Percentiles rank a stretch among this genome's conserved stretches.
Conservation (phyloP, 2,113 vertebrate genomes). For the Anarhynchus alexandrinus region DNA sequence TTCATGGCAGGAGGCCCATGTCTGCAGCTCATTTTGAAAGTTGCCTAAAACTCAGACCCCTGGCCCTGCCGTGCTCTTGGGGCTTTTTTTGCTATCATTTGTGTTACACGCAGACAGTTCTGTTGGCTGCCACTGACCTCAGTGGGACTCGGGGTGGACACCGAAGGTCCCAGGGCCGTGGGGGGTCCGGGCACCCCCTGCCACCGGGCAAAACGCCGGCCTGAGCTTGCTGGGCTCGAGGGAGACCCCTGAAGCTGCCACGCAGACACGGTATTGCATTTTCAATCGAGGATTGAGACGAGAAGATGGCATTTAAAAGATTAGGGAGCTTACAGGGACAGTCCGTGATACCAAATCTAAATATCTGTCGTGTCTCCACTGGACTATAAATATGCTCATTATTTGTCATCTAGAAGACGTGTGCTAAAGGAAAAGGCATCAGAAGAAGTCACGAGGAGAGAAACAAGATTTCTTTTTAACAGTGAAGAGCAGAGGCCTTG, state of each 20-base stretch:
- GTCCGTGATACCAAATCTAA: not conserved
- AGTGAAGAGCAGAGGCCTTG: slow-evolving; percentile 1
- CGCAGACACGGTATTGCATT: not conserved
- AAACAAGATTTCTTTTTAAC: not conserved
- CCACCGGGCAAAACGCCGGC: not conserved
- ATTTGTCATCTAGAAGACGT: not conserved
- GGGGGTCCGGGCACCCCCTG: not conserved
- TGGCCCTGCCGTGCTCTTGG: not conserved
- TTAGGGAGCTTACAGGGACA: not conserved
- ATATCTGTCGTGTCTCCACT: not conserved
- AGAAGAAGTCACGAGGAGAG: not conserved
- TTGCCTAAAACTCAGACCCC: not conserved
- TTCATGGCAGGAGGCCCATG: not conserved
- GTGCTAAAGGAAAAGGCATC: not conserved
- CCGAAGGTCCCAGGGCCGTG: fast-evolving
- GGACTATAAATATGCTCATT: not conserved
- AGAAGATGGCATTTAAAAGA: slow-evolving; percentile 11
- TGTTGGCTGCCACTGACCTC: not conserved
- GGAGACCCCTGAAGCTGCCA: not conserved
- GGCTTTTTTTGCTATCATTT: not conserved
- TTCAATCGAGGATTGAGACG: not conserved
- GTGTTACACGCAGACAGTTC: not conserved
- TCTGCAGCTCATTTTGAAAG: not conserved
- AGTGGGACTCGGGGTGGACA: not conserved
- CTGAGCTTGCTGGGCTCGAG: not conserved